These are phyloP conservation scores for Diadophis punctatus DNA, from an alignment of 2,113 vertebrate genomes.

Conservation along the genomic window DNA sequence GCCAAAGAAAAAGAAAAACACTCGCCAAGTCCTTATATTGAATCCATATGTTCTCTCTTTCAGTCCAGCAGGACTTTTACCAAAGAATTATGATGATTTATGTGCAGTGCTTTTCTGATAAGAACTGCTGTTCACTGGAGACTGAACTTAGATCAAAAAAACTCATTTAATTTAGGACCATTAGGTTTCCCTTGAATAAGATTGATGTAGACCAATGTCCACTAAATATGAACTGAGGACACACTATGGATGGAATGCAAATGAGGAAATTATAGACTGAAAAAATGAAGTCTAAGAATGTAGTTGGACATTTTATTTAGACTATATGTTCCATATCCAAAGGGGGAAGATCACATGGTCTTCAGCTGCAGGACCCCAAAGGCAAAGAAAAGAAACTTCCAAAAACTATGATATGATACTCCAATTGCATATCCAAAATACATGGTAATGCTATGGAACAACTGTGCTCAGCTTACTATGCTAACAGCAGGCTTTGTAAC, in stretches of 20 bases:
- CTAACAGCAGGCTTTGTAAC: neutral
- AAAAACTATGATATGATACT: neutral
- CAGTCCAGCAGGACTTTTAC: constrained; percentile 7
- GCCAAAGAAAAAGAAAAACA: neutral
- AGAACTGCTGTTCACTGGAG: constrained; percentile 39
- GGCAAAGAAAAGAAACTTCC: neutral
- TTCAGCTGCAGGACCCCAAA: neutral
- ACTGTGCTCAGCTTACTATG: neutral
- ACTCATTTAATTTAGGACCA: constrained; percentile 46
- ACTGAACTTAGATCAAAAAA: constrained; percentile 34
- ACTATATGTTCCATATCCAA: neutral
- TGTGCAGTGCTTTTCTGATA: constrained; percentile 29
- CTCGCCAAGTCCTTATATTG: constrained; percentile 2
- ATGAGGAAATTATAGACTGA: neutral
- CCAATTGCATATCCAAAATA: neutral
- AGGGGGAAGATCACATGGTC: neutral
- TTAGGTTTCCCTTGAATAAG: constrained; percentile 26
- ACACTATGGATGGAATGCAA: neutral
- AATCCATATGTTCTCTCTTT: constrained; percentile 4
- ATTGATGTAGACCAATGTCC: constrained; percentile 24
- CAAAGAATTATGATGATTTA: constrained; percentile 48
- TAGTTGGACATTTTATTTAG: accelerated
- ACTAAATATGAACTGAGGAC: constrained; percentile 27
- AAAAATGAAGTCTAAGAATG: neutral
- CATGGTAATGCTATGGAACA: neutral